Conservation (phyloP, 2,113 vertebrate species). For the Jaculus jaculus region DNA sequence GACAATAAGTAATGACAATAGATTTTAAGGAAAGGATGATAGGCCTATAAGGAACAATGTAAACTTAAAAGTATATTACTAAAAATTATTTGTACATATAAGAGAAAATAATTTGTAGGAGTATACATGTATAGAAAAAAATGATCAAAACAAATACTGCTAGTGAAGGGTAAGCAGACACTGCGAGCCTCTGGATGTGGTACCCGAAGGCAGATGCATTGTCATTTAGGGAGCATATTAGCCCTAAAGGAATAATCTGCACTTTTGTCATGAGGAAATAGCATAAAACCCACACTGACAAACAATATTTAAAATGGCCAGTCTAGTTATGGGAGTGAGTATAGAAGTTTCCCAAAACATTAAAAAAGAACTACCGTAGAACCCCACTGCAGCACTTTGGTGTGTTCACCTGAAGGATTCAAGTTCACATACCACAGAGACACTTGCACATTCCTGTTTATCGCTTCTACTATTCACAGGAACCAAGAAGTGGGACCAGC, state of each 20-base stretch:
- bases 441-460: not conserved
- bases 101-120: not conserved
- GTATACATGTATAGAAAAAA: not conserved
- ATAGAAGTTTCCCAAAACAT: not conserved
- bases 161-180: not conserved
- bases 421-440: no score
- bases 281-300: not conserved
- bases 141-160: not conserved
- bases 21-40: not conserved
- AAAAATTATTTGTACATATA: not conserved
- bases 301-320: not conserved
- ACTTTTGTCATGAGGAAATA: conserved; percentile 8
- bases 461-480: not conserved
- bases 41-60: not conserved
- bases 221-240: not conserved
- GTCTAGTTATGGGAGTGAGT: not conserved
- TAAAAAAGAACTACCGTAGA: not conserved
- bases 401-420: not conserved
- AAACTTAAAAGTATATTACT: not conserved
- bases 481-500: not conserved
- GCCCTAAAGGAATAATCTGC: not conserved
- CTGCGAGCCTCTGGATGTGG: not conserved
- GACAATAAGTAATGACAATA: not conserved
- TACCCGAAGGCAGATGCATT: not conserved
- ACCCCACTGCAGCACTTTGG: not conserved